A percentile compares a stretch with the other conserved stretches of the same genome.
phyloP scores from a whole-genome alignment of 35 echinoderm and acorn worm species.

The Diadema setosum region DNA sequence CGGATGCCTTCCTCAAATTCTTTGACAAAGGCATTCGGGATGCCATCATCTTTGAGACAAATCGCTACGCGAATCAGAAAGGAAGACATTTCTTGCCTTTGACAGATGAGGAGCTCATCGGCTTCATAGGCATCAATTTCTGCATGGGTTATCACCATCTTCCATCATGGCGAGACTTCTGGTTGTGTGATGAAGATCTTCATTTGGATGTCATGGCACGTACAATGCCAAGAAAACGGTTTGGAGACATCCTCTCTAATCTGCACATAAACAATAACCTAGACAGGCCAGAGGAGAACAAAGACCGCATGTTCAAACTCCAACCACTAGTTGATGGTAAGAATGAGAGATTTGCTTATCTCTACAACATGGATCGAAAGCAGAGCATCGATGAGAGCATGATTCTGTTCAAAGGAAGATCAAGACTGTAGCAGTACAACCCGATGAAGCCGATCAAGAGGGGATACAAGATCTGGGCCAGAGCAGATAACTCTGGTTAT shows the following conservation, averaged over 20 bases:
- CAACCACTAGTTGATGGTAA: constrained; percentile 5
- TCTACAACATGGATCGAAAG: background rate
- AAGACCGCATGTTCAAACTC: constrained; percentile 18
- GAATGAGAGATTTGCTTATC: constrained; percentile 1
- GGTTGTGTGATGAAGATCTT: background rate
- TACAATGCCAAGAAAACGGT: constrained; percentile 5
- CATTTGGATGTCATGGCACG: background rate
- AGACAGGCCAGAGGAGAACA: constrained; percentile 1
- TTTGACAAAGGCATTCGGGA: constrained; percentile 15
- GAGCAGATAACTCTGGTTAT: constrained; percentile 27
- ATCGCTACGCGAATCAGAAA: constrained; percentile 30
- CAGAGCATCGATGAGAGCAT: constrained; percentile 52
- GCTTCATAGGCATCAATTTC: constrained; percentile 33
- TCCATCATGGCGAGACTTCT: constrained; percentile 32
- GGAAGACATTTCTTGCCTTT: background rate
- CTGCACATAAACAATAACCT: constrained; percentile 30
- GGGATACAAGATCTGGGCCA: constrained; percentile 31
- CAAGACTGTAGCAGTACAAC: constrained; percentile 22
- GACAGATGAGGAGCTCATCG: background rate
- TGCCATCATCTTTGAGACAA: constrained; percentile 7
- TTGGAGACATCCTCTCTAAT: background rate
- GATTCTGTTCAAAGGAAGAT: constrained; percentile 40
- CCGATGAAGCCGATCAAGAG: constrained; percentile 43
- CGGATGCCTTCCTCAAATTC: constrained; percentile 30
- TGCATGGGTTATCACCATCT: constrained; percentile 39